Conservation (phyloP, 2,888 invertebrate species). For the Dione vanillae region DNA sequence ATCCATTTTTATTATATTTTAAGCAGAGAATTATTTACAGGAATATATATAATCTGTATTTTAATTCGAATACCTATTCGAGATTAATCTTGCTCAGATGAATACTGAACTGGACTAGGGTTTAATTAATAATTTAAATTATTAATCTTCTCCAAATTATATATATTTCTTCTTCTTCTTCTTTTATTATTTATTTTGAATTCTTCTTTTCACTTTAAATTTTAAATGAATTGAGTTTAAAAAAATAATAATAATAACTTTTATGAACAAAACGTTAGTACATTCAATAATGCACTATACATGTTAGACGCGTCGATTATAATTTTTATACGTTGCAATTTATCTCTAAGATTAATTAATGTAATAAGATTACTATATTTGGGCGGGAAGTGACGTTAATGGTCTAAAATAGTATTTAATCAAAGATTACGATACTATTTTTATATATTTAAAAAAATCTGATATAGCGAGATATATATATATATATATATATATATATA, state of each 20-base stretch:
- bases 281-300: neutral
- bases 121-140: no score
- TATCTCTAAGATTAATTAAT: neutral
- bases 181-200: no score
- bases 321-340: neutral
- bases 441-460: neutral
- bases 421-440: neutral
- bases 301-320: neutral
- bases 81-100: neutral
- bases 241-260: neutral
- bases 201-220: no score
- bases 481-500: no score
- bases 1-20: no score
- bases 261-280: neutral
- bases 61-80: neutral
- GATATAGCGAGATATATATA: neutral
- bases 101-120: no score
- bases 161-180: no score
- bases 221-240: no score
- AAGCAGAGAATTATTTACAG: no score
- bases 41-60: neutral
- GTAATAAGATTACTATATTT: neutral
- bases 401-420: neutral
- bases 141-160: no score
- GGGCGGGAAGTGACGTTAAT: neutral